Base-by-base conservation (phyloP, 2,113 vertebrate genomes). In the Cynocephalus volans region DNA sequence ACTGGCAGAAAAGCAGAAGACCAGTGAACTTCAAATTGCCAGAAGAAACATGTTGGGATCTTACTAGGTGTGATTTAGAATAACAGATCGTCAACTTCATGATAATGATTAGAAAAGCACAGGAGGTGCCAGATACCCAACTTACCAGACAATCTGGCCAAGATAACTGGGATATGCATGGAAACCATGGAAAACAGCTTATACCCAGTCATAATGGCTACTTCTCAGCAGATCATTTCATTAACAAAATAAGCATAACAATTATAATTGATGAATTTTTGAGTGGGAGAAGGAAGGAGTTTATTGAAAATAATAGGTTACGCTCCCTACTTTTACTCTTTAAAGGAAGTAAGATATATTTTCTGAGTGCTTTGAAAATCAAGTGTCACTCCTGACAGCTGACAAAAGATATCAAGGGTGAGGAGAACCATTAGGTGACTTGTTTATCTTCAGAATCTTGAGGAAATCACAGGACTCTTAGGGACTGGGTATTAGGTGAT, bases 31-130 rank as follows among this genome's bases (percentile, higher is more conserved):
- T 24, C 60, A 56, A 69, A 2, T 84, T 97, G 64, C 76, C 64
- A 62, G 60, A 77, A 88, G 50, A 45, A 62, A 84, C 33, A 24
- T 84, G 23, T 80, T 83, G 65, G 28, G 33, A 48, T 92, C 36
- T 76, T 80, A 88, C 75, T 79, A 96, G 50, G 5, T 89, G 12
- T 84, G 45, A 97, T 90, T 94, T 97, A 96, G 88, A 88, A 87
- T 69, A 94, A 90, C 80, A 67, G 80, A 81, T 84, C 36, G 82
- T 84, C 76, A 73, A 13, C 45, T 96, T 95, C 58, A n/a, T 72
- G 70, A 77, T 21, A 70, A 62, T 41, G 33, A 82, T 93, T 33
- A 91, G 28, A 18, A n/a, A 72, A 88, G 72, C 52, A 36, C 36
- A 90, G 84, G 60, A 95, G 75, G 70, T 73, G 19, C 58, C 48